phyloP scores from a whole-genome alignment of 2,113 vertebrate genomes.

The Synchiropus splendidus region DNA sequence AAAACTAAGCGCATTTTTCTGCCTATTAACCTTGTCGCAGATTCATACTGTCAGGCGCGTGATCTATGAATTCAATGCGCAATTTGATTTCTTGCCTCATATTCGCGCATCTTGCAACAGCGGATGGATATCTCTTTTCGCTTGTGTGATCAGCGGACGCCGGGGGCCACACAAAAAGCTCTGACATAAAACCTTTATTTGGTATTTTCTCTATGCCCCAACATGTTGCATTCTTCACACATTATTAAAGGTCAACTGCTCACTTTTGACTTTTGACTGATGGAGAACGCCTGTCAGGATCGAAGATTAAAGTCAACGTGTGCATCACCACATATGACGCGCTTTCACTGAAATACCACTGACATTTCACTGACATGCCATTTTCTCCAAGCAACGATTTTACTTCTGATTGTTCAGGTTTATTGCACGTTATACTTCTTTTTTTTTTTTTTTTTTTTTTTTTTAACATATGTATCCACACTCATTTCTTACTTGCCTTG shows the following conservation, averaged over 20 bases:
- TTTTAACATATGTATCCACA: too few relatives aligned
- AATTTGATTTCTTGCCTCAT: not conserved
- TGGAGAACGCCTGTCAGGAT: slow-evolving; percentile 12
- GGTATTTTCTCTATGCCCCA: slow-evolving; percentile 28
- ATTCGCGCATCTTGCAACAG: not conserved
- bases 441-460: too few relatives aligned
- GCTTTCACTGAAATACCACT: too few relatives aligned
- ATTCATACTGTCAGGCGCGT: too few relatives aligned
- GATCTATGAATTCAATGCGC: too few relatives aligned
- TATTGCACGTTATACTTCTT: too few relatives aligned
- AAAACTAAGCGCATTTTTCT: too few relatives aligned
- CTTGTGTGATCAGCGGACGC: slow-evolving; percentile 16
- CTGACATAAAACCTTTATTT: slow-evolving; percentile 43
- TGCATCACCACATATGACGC: not conserved
- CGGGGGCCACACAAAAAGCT: slow-evolving; percentile 31
- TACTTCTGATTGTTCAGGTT: too few relatives aligned
- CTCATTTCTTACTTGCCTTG: too few relatives aligned
- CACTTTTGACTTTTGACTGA: slow-evolving; percentile 16
- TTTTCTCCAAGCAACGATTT: too few relatives aligned
- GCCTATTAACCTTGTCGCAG: too few relatives aligned
- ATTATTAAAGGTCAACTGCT: slow-evolving; percentile 35
- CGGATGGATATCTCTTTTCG: slow-evolving; percentile 42
- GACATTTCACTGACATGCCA: too few relatives aligned
- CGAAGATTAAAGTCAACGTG: not conserved
- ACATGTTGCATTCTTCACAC: slow-evolving; percentile 41